phyloP scores from a whole-genome alignment of 2,113 vertebrate genomes.

The Odontophorus gujanensis region DNA sequence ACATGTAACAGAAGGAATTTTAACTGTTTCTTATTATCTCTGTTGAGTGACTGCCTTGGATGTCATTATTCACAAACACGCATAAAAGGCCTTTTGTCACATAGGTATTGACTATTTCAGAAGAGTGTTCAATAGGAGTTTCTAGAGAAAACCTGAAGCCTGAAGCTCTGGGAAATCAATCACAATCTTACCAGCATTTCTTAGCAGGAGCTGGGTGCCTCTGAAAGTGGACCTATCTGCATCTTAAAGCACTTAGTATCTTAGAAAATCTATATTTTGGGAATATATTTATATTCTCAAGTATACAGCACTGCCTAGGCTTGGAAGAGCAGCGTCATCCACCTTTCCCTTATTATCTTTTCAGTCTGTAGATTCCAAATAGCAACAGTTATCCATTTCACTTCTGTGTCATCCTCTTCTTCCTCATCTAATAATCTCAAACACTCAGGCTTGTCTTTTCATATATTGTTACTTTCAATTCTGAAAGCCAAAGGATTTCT shows the following conservation, averaged over 20 bases:
- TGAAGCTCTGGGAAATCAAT: not conserved
- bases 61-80: not conserved
- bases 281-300: not conserved
- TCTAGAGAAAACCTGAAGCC: not conserved
- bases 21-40: not conserved
- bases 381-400: not conserved
- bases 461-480: not conserved
- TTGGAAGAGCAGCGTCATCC: not conserved
- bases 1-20: not conserved
- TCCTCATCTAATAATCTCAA: not conserved
- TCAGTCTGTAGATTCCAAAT: not conserved
- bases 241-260: not conserved
- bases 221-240: not conserved
- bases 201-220: not conserved
- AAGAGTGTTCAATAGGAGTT: not conserved
- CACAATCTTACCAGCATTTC: not conserved
- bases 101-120: not conserved
- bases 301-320: not conserved
- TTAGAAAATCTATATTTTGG: not conserved
- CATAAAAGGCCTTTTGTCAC: not conserved
- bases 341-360: not conserved
- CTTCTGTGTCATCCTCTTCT: not conserved
- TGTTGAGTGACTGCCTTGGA: not conserved
- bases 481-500: constrained; percentile 5
- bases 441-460: not conserved